These are phyloP conservation scores for Tetrax tetrax DNA, from an alignment of 2,113 vertebrate species.

Conservation along the genomic window DNA sequence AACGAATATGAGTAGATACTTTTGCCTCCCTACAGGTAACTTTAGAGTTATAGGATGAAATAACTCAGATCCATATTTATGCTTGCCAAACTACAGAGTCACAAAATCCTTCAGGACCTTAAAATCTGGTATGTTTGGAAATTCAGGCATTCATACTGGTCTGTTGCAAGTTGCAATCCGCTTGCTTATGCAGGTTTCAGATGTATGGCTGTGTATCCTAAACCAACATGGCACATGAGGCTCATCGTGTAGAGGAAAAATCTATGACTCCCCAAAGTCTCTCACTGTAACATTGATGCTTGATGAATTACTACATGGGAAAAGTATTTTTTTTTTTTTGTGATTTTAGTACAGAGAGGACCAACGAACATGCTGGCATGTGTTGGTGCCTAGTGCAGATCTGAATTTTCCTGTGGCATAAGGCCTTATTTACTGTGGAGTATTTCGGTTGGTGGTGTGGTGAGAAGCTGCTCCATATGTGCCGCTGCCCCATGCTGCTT, in stretches of 20 bases:
- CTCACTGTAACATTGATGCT: accelerated
- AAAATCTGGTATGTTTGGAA: not conserved
- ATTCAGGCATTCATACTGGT: not conserved
- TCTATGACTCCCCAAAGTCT: accelerated
- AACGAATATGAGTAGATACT: not conserved
- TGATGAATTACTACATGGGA: not conserved
- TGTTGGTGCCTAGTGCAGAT: not conserved
- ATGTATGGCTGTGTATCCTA: accelerated
- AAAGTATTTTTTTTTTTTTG: not conserved
- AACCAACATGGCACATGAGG: accelerated
- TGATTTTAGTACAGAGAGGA: not conserved
- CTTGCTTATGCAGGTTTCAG: not conserved
- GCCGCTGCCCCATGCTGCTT: not conserved
- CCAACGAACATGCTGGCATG: not conserved
- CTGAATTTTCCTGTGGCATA: not conserved
- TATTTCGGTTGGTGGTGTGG: not conserved
- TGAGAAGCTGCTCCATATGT: not conserved
- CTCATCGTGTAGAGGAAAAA: not conserved
- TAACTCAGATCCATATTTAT: not conserved
- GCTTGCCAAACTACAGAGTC: not conserved
- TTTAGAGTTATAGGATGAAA: not conserved
- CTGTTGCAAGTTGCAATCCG: not conserved
- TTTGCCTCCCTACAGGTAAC: not conserved
- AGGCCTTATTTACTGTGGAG: not conserved
- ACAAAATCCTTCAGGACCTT: not conserved